A percentile compares a stretch with the other conserved stretches of the same genome.
Evolutionary conservation across 2,113 vertebrate species (phyloP).

Genomic region (Melanerpes aurifrons): DNA sequence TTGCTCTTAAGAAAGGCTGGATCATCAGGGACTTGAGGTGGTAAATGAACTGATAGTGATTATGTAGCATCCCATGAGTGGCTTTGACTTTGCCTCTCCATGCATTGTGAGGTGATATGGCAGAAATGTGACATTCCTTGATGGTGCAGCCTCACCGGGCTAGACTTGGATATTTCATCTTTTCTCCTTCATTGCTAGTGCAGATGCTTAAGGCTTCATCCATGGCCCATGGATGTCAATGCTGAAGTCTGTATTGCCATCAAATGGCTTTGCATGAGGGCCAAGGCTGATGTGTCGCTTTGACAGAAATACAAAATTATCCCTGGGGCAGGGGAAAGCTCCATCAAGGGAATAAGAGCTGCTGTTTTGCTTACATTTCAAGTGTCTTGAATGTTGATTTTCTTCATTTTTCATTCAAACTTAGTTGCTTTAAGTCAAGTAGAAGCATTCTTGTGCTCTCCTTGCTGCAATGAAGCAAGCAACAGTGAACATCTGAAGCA

Average conservation of each 20-base stretch:
- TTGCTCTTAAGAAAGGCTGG: neutral
- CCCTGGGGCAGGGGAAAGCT: neutral
- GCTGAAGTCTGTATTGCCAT: neutral
- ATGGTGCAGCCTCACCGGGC: neutral
- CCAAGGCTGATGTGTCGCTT: neutral
- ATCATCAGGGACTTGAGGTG: neutral
- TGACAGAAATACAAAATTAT: neutral
- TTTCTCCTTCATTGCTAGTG: neutral
- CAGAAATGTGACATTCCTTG: neutral
- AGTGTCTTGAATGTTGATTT: constrained; percentile 31
- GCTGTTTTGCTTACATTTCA: neutral
- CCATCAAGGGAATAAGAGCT: neutral
- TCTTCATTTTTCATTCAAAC: constrained; percentile 41
- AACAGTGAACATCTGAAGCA: neutral
- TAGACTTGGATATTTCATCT: neutral
- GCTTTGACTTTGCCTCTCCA: neutral
- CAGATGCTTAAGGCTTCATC: neutral
- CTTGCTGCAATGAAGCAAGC: neutral
- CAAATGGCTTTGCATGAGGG: neutral
- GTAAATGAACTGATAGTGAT: neutral
- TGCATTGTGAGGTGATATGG: accelerated
- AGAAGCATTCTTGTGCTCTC: neutral
- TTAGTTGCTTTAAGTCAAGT: constrained; percentile 21
- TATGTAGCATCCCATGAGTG: neutral
- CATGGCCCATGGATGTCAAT: neutral